Conservation (phyloP, 2,797 vertebrate genomes). For the Sitta carolinensis region DNA sequence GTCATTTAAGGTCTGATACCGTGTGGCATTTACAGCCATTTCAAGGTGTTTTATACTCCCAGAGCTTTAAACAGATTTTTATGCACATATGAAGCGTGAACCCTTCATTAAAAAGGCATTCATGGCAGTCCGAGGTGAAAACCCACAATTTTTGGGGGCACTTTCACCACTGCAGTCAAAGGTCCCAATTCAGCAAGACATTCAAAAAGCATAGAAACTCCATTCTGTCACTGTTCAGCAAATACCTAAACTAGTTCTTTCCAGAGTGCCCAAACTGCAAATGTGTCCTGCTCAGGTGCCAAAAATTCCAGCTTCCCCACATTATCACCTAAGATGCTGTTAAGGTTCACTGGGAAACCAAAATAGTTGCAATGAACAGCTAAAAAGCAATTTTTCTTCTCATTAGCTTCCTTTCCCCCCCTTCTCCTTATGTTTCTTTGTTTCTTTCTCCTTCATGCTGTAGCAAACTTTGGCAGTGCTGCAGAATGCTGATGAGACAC, state of each 20-base stretch:
- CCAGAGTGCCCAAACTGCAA: neutral
- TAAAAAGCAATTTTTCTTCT: slow-evolving; percentile 62
- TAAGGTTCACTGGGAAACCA: slow-evolving; percentile 34
- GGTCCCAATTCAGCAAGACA: neutral
- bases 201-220: neutral
- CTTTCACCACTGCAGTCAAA: neutral
- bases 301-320: neutral
- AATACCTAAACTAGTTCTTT: neutral
- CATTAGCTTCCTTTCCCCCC: slow-evolving; percentile 21
- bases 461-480: slow-evolving; percentile 49
- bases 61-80: neutral
- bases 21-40: neutral
- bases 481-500: slow-evolving; percentile 56
- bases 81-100: neutral
- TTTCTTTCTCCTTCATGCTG: slow-evolving; percentile 63
- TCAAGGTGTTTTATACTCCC: neutral
- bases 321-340: slow-evolving; percentile 31
- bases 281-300: neutral
- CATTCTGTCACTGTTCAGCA: neutral
- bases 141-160: neutral
- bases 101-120: neutral
- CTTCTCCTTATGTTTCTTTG: slow-evolving; percentile 52
- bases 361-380: slow-evolving; percentile 34
- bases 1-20: neutral
- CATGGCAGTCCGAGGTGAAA: neutral